Evolutionary conservation across 2,113 vertebrate genomes (phyloP), one percentile per base, ranked within the genome.

Genomic region (Centropristis striata): DNA sequence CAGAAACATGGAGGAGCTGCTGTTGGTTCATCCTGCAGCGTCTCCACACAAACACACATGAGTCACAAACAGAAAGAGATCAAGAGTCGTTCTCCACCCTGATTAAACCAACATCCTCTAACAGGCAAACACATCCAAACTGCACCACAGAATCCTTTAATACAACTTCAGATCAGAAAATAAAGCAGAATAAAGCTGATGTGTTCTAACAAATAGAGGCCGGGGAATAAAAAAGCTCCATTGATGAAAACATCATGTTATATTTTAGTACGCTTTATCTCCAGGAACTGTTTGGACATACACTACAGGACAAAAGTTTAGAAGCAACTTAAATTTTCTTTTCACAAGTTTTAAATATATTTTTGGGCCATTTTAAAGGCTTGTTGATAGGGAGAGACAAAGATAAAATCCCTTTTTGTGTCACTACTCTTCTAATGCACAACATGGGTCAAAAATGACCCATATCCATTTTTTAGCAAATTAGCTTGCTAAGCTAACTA

Each of bases 21-120:
- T 71, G 51, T 53, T 76, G 54, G 32, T 9, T 36, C 58, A 44
- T 81, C 64, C 42, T 77, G 39, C 8, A 36, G 51, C 65, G 41
- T 53, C 54, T 65, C 44, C 25, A 36, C 47, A 76, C 66, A 81
- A 51, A 58, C 53, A 60, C 42, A 64, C 51, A 32, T 71, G 57
- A 83, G 39, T 82, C 84, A 86, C 23, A 23, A 6, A 25, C 20
- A 16, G 71, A 36, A 81, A 71, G 9, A 20, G 42, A 70, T 63
- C 25, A 50, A 74, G 11, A 46, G 14, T 2, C 10, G 28, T 23
- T 37, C 46, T 58, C 64, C 60, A 23, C 83, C 81, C 75, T 36
- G 4, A 71, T 70, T 46, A 54, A 63, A 74, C 60, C 57, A 68
- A 60, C 44, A 39, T 46, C 23, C 28, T 51, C 9, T 32, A 53